Evolutionary conservation across 2,888 invertebrate species (phyloP).

Genomic region (Venustoraphidia nigricollis): DNA sequence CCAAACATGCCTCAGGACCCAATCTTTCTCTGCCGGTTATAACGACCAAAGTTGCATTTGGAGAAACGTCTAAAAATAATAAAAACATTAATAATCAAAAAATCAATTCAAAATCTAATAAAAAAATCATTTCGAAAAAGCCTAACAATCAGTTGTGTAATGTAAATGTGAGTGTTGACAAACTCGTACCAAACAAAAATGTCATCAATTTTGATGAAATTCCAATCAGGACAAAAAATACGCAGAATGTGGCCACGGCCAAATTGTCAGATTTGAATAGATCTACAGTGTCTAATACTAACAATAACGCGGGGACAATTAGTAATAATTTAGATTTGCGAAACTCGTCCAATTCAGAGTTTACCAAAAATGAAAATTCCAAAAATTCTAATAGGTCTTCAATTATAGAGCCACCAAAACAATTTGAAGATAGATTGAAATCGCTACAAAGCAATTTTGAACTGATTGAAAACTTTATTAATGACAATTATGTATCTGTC

Average conservation of each 20-base stretch:
- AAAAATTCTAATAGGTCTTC: constrained; percentile 20
- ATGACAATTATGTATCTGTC: constrained; percentile 16
- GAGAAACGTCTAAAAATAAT: too few species aligned
- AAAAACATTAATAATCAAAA: too few species aligned
- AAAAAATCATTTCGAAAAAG: too few species aligned
- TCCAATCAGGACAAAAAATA: not conserved
- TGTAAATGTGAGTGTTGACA: constrained; percentile 22
- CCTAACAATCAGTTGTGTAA: too few species aligned
- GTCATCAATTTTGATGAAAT: constrained; percentile 12
- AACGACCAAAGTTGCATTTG: too few species aligned
- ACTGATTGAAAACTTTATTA: constrained; percentile 24
- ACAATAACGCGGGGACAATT: too few species aligned
- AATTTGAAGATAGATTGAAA: constrained; percentile 25
- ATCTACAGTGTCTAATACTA: too few species aligned
- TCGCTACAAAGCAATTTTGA: constrained; percentile 22
- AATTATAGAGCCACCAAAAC: constrained; percentile 28
- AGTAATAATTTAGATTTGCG: too few species aligned
- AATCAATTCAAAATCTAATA: too few species aligned
- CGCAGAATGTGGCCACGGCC: too few species aligned
- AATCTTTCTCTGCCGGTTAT: too few species aligned
- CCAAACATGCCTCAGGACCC: not conserved
- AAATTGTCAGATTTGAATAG: too few species aligned
- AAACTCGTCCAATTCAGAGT: not conserved
- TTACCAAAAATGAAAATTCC: not conserved
- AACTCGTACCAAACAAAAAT: constrained; percentile 27